Conservation (phyloP, 2,797 vertebrate genomes). For the Sebastiscus tertius region DNA sequence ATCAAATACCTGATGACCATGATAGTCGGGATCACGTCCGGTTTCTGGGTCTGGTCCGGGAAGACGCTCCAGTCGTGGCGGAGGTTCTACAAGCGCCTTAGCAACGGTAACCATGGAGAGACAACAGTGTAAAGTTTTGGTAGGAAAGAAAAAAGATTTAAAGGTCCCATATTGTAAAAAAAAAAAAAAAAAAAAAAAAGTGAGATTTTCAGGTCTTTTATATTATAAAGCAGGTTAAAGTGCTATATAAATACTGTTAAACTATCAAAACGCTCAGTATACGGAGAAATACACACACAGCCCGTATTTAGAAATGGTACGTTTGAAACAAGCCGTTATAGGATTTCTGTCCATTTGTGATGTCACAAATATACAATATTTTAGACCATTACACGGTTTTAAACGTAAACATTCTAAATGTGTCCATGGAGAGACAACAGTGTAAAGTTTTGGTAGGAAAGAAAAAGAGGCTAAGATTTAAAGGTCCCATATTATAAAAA, state of each 20-base stretch:
- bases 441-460: conserved; percentile 78
- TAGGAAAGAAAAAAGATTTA: too few species aligned
- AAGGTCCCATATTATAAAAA: conserved; percentile 53
- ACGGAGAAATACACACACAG: too few species aligned
- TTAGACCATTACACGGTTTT: too few species aligned
- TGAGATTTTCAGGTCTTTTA: conserved; percentile 58
- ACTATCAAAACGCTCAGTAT: too few species aligned
- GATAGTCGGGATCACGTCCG: conserved; percentile 99
- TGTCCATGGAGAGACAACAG: conserved; percentile 94
- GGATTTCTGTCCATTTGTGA: too few species aligned
- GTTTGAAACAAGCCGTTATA: conserved; percentile 35
- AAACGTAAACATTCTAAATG: too few species aligned
- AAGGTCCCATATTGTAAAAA: conserved; percentile 53
- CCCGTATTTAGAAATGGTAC: not conserved
- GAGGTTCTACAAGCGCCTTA: conserved; percentile 95
- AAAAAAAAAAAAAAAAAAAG: too few species aligned
- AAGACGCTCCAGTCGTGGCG: conserved; percentile 99
- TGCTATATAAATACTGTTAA: too few species aligned
- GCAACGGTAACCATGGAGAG: conserved; percentile 95
- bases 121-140: conserved; percentile 89
- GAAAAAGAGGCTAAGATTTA: too few species aligned
- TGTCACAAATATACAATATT: too few species aligned
- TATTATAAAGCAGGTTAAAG: not conserved
- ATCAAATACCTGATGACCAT: conserved; percentile 99
- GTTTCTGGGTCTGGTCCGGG: conserved; percentile 99